Evolutionary conservation across 2,797 vertebrate species (phyloP), one percentile per base, ranked within the genome.

Genomic region (Spea hammondii): DNA sequence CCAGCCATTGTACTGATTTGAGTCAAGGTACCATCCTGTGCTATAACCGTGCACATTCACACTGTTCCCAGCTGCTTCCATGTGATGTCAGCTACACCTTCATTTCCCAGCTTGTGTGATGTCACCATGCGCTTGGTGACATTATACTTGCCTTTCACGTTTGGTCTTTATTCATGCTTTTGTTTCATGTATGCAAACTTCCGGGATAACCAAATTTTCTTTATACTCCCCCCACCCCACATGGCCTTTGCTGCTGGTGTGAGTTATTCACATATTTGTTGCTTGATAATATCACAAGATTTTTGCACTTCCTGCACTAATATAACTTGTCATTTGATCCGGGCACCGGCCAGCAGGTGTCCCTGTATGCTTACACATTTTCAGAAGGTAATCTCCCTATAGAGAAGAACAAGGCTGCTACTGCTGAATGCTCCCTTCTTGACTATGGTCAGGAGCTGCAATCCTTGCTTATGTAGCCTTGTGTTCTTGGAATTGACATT

Each of bases 331-430:
- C 9, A 47, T 70, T 47, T 62, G 49, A 70, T 55, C 45, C 53
- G 55, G 12, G 11, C 57, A 70, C 67, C 50, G 45, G 5, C 67
- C 73, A 79, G 68, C 73, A 70, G 74, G 57, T 80, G 79, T 71
- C 74, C 50, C 71, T 70, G 66, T 70, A 12, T 60, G 32, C 32
- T 32, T 49, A 49, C 60, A 71, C 44, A 50, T 46, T 70, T 67
- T 62, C 45, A 48, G 9, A 11, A 57, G 48, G 11, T 48, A 13
- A 12, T 14, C 49, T 9, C 62, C 45, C 17, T 46, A 57, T 50
- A 49, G 5, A 55, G 32, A 55, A 47, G 12, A 68, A 66, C 50
- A 69, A 17, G 50, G 47, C 47, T 68, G 57, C n/a, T 59, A 12
- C 54, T 49, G 67, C 46, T 8, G 44, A 6, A 51, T 54, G 48